Percentiles rank a stretch among this genome's conserved stretches.
phyloP scores from a whole-genome alignment of 2,888 invertebrate species.

The Panorpa germanica region DNA sequence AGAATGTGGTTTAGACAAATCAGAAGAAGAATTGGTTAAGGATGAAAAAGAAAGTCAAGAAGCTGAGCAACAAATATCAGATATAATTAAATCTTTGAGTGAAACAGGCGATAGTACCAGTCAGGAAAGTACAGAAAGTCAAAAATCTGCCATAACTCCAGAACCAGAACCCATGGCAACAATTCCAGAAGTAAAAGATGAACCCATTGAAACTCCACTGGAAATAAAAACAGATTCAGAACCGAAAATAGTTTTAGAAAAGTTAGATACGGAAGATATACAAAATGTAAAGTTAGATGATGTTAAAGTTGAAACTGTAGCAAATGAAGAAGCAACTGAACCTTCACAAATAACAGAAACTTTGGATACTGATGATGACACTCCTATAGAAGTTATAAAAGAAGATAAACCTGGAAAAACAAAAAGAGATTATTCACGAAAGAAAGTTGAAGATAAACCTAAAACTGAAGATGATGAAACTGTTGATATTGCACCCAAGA shows the following conservation, averaged over 20 bases:
- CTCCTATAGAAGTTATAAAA: conserved; percentile 38
- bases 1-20: conserved; percentile 10
- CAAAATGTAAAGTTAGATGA: conserved; percentile 12
- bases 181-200: conserved; percentile 10
- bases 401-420: conserved; percentile 40
- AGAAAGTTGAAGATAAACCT: conserved; percentile 20
- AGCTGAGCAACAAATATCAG: conserved; percentile 13
- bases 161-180: conserved; percentile 11
- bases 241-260: conserved; percentile 1
- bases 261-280: conserved; percentile 10
- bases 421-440: conserved; percentile 39
- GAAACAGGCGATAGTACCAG: conserved; percentile 11
- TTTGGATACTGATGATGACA: conserved; percentile 33
- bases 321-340: conserved; percentile 19
- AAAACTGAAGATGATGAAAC: conserved; percentile 9
- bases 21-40: conserved; percentile 9
- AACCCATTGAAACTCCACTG: conserved; percentile 11
- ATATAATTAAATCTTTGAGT: conserved; percentile 14
- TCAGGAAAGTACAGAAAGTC: conserved; percentile 7
- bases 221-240: conserved; percentile 8
- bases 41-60: conserved; percentile 12
- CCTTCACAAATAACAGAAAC: conserved; percentile 10
- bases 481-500: no score
- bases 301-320: conserved; percentile 18
- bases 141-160: conserved; percentile 11